Evolutionary conservation across 1,140 invertebrate genomes (phyloP).

Genomic region (Caerostris darwini): DNA sequence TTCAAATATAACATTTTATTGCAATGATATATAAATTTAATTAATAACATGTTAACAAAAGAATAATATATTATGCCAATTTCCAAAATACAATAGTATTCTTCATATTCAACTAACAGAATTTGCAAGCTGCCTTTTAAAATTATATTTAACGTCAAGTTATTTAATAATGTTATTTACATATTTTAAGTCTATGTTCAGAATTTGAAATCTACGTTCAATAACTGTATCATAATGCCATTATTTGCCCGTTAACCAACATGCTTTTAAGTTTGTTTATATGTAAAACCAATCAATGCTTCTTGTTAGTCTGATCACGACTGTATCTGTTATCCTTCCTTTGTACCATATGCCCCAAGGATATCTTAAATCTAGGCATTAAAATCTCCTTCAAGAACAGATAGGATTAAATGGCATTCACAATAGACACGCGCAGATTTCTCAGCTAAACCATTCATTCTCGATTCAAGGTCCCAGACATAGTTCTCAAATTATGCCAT

Average conservation of each 20-base stretch:
- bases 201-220: too few species aligned
- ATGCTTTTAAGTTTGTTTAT: not conserved
- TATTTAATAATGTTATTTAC: too few species aligned
- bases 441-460: not conserved
- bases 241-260: not conserved
- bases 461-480: not conserved
- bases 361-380: not conserved
- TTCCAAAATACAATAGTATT: too few species aligned
- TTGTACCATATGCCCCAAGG: not conserved
- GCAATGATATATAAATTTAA: too few species aligned
- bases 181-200: too few species aligned
- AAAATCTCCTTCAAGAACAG: not conserved
- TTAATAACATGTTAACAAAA: too few species aligned
- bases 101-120: too few species aligned
- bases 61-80: too few species aligned
- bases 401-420: not conserved
- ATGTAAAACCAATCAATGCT: not conserved
- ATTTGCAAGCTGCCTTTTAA: too few species aligned
- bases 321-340: not conserved
- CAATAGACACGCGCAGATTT: not conserved
- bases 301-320: not conserved
- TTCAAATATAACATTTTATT: too few species aligned
- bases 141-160: too few species aligned
- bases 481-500: constrained; percentile 39
- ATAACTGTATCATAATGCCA: too few species aligned